Percentiles rank a stretch among this genome's conserved stretches.
These are phyloP conservation scores for Heloderma charlesbogerti DNA, from an alignment of 2,113 vertebrate genomes.

Conservation along the genomic window DNA sequence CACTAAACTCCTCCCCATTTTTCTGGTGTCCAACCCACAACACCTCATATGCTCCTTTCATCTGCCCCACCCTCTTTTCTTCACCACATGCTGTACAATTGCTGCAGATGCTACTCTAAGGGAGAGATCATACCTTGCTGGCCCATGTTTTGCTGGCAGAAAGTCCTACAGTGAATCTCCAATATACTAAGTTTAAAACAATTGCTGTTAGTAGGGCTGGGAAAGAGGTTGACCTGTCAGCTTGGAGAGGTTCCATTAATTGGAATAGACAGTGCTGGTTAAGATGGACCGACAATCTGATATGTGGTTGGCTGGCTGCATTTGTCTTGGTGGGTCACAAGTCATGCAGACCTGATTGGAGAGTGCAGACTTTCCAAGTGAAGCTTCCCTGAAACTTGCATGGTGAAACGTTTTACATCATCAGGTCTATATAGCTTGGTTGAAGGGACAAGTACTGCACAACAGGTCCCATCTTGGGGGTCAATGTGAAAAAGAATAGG, in stretches of 20 bases:
- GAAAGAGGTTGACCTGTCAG: background rate
- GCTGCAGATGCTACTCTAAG: background rate
- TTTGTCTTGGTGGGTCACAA: background rate
- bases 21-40: too few relatives aligned
- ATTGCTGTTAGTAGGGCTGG: too few relatives aligned
- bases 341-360: background rate
- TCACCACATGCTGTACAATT: background rate
- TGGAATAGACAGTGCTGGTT: background rate
- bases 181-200: background rate
- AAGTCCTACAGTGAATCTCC: background rate
- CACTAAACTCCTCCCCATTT: too few relatives aligned
- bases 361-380: background rate
- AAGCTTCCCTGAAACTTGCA: background rate
- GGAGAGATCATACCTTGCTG: background rate
- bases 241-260: background rate
- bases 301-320: background rate
- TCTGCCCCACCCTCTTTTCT: background rate
- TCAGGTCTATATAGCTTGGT: background rate
- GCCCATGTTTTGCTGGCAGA: background rate
- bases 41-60: background rate
- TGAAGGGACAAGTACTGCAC: slow-evolving; percentile 2
- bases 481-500: background rate
- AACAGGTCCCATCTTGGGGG: background rate
- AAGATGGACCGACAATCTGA: background rate
- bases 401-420: background rate